Evolutionary conservation across 2,113 vertebrate genomes (phyloP), one percentile per base, ranked within the genome.

Genomic region (Alethe diademata): DNA sequence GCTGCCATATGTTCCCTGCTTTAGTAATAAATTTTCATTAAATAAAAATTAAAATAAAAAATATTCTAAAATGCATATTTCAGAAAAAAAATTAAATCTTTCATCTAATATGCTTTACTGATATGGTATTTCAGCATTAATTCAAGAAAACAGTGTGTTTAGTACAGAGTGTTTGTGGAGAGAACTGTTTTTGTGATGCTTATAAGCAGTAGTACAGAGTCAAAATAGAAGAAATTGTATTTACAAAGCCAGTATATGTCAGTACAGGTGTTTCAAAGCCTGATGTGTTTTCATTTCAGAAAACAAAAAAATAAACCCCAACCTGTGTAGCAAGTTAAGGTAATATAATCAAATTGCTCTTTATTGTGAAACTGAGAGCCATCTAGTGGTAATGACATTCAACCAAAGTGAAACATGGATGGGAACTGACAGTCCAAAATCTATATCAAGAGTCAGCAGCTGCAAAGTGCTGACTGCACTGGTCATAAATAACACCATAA

Each of bases 351-450:
- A 57, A 91, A 87, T 31, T 48, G 40, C 15, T 35, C 43, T 33
- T 78, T 78, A 36, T 23, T 60, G 67, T 90, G 94, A 96, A 82
- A n/a, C 48, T 54, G 92, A 60, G 95, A 95, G 96, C 96, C 97
- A 97, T 80, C 98, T 97, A 97, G 97, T 65, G 97, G 69, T 26
- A 69, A 35, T 5, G 51, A 28, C 7, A 6, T 28, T 60, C 22
- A 11, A 25, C 11, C 38, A 38, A 36, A 62, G 2, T 6, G 19
- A 83, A 88, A 78, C 14, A 5, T n/a, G 22, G 45, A 18, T 40
- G 31, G 47, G 40, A 60, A 19, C n/a, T 9, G 16, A 19, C 25
- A 40, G 20, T 14, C 22, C 28, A 35, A 85, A 94, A 51, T 17
- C 5, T 0, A 0, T 4, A 25, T 2, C 9, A 31, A 50, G 38